A percentile compares a stretch with the other conserved stretches of the same genome.
Conservation (phyloP, 1,140 invertebrate species). For the Leptopilina clavipes region DNA sequence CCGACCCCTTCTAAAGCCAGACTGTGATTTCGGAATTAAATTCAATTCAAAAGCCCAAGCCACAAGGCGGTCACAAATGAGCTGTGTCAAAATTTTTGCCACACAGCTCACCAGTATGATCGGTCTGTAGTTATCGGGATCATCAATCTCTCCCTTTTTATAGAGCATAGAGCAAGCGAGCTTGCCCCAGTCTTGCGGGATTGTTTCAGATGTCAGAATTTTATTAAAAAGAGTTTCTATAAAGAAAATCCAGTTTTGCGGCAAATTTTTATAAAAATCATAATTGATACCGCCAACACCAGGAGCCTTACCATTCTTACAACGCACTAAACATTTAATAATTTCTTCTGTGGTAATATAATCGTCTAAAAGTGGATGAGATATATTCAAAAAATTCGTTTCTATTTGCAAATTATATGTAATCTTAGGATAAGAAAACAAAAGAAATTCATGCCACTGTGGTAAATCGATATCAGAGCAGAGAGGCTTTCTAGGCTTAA, state of each 20-base stretch:
- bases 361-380: neutral
- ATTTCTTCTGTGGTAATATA: neutral
- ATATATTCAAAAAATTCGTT: too few relatives aligned
- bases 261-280: neutral
- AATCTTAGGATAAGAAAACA: neutral
- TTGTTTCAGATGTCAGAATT: slow-evolving; percentile 33
- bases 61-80: too few relatives aligned
- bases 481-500: neutral
- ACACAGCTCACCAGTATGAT: slow-evolving; percentile 48
- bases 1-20: slow-evolving; percentile 48
- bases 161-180: slow-evolving; percentile 37
- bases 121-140: slow-evolving; percentile 52
- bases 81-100: slow-evolving; percentile 51
- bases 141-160: slow-evolving; percentile 47
- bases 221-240: slow-evolving; percentile 37
- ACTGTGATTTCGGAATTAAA: too few relatives aligned
- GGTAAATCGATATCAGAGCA: neutral
- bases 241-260: neutral
- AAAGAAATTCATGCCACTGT: neutral
- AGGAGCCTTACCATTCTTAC: neutral
- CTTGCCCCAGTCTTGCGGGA: slow-evolving; percentile 17
- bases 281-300: neutral
- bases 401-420: too few relatives aligned
- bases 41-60: too few relatives aligned
- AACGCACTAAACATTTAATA: neutral